Base-by-base conservation (phyloP, 1,140 invertebrate genomes). In the Aethina tumida region DNA sequence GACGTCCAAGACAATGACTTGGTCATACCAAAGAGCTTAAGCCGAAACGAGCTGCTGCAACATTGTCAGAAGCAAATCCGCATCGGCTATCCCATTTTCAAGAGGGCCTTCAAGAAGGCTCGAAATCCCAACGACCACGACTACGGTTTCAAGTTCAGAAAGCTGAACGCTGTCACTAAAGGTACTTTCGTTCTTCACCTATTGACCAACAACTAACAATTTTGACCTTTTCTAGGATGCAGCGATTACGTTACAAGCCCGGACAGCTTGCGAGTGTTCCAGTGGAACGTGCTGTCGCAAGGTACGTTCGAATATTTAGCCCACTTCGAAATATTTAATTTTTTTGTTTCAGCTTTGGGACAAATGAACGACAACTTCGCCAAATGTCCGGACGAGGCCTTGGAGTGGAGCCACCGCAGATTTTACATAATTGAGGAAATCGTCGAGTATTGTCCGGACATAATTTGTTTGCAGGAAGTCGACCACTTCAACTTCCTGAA, bases 381-480 rank as follows among this genome's bases (percentile, higher is more conserved):
- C 2, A 60, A 67, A 20, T 84, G 82, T 59, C 81, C 83, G 2
- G 62, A 69, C 6, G 71, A 76, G 52, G 82, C 81, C 2, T 58
- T 88, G 17, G 67, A 75, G 20, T 86, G 83, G 82, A 65, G 70
- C 39, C 66, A 66, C 35, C 62, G 84, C 32, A 71, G 75, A 51
- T 75, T 72, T 56, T 66, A 75, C 15, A 73, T 88, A 19, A 54
- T 84, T 4, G 77, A 86, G 63, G 83, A 85, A 62, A 76, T 87
- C 29, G 49, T 84, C 4, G 59, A 70, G 35, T 77, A 77, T 47
- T 64, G 69, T 40, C 77, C 82, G 2, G 79, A 84, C 53, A 67
- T 88, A 24, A 68, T 86, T 31, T 86, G 83, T 58, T 64, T 86
- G 44, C 77, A 87, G 75, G 77, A 86, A 68, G 80, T 85, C 1